phyloP scores from a whole-genome alignment of 2,888 invertebrate species.

The Notodonta ziczac region DNA sequence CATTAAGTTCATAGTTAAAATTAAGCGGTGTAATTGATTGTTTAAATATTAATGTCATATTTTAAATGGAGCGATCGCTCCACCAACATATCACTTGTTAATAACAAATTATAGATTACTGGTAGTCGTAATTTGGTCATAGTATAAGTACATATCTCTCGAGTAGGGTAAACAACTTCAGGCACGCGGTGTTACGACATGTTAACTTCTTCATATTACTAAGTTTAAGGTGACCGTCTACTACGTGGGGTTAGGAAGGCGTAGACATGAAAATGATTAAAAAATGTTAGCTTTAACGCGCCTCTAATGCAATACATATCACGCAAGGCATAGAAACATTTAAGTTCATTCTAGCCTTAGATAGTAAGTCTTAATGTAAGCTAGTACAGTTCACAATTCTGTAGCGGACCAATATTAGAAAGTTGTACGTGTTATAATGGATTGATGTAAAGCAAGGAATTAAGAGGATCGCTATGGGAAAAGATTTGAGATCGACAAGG shows the following conservation, averaged over 20 bases:
- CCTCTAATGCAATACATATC: slow-evolving; percentile 83
- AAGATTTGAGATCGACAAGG: slow-evolving; percentile 13
- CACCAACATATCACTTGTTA: slow-evolving; percentile 84
- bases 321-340: slow-evolving; percentile 80
- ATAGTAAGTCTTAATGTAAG: slow-evolving; percentile 66
- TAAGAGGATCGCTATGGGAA: slow-evolving; percentile 17
- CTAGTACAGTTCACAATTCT: slow-evolving; percentile 81
- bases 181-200: slow-evolving; percentile 48
- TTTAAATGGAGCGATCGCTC: slow-evolving; percentile 78
- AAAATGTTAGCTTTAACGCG: slow-evolving; percentile 73
- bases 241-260: slow-evolving; percentile 47
- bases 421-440: slow-evolving; percentile 79
- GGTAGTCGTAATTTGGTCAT: slow-evolving; percentile 77
- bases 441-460: slow-evolving; percentile 44
- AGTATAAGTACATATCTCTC: slow-evolving; percentile 77
- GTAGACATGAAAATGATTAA: slow-evolving; percentile 49
- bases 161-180: slow-evolving; percentile 56
- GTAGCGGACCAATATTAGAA: slow-evolving; percentile 85
- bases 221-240: slow-evolving; percentile 38
- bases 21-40: slow-evolving; percentile 65
- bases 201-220: slow-evolving; percentile 51
- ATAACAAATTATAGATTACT: slow-evolving; percentile 78
- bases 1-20: slow-evolving; percentile 63
- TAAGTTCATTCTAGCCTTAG: slow-evolving; percentile 79
- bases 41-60: slow-evolving; percentile 71